These are phyloP conservation scores for Poeciliopsis occidentalis DNA, from an alignment of 2,113 vertebrate genomes.

Conservation along the genomic window DNA sequence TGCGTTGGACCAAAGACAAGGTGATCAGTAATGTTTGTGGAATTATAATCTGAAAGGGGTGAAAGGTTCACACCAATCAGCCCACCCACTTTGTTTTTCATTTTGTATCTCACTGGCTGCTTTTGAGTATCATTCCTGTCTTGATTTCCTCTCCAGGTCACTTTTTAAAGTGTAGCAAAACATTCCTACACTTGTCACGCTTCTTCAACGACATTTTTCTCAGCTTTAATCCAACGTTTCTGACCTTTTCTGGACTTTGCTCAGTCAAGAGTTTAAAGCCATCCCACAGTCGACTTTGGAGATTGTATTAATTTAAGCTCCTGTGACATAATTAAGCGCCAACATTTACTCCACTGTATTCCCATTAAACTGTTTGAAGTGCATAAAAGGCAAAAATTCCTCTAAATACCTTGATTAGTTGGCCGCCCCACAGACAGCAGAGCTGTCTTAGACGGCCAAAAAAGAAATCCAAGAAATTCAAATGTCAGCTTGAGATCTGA, in stretches of 20 bases:
- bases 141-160: not conserved
- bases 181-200: not conserved
- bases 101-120: not conserved
- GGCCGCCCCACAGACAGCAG: constrained; percentile 42
- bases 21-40: not conserved
- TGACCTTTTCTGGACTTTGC: constrained; percentile 42
- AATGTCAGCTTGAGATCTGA: constrained; percentile 38
- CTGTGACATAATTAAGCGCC: constrained; percentile 35
- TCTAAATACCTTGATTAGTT: constrained; percentile 61
- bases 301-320: constrained; percentile 44
- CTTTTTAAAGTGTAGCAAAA: not conserved
- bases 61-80: not conserved
- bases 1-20: too few relatives aligned
- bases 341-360: constrained; percentile 30
- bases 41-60: not conserved
- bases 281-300: constrained; percentile 40
- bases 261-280: constrained; percentile 15
- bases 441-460: constrained; percentile 21
- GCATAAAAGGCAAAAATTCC: constrained; percentile 67
- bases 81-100: not conserved
- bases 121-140: not conserved
- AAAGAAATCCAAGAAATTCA: constrained; percentile 17
- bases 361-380: constrained; percentile 37
- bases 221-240: not conserved
- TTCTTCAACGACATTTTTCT: not conserved